A percentile compares a stretch with the other conserved stretches of the same genome.
These are phyloP conservation scores for Rutilus rutilus DNA, from an alignment of 2,113 vertebrate genomes.

Conservation along the genomic window DNA sequence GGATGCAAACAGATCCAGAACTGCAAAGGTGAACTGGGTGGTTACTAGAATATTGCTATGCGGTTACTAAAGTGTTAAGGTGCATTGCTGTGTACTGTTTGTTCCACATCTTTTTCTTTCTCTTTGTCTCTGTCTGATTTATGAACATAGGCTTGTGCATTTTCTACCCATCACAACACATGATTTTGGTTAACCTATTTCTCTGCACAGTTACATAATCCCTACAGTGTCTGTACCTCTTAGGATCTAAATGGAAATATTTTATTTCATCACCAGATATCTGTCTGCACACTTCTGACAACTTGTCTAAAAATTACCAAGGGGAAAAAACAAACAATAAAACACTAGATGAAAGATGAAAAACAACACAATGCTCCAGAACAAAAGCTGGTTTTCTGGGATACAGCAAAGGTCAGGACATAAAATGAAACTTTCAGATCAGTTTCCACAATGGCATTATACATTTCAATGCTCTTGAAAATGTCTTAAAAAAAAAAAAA, in stretches of 20 bases:
- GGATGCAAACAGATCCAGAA: not conserved
- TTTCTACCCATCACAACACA: not conserved
- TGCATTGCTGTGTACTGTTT: not conserved
- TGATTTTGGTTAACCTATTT: constrained; percentile 27
- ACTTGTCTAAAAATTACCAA: not conserved
- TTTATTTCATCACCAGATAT: constrained; percentile 6
- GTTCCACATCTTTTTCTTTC: not conserved
- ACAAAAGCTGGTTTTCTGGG: constrained; percentile 18
- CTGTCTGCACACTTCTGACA: not conserved
- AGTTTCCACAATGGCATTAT: constrained; percentile 22
- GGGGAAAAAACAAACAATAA: not conserved
- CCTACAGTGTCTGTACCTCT: not conserved
- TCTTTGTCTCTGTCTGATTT: constrained; percentile 16
- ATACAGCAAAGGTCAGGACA: constrained; percentile 30
- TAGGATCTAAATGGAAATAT: not conserved
- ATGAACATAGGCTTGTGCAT: not conserved
- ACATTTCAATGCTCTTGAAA: constrained; percentile 32
- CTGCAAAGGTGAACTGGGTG: not conserved
- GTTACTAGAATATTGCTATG: not conserved
- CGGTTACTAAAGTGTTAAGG: not conserved
- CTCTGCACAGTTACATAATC: constrained; percentile 24
- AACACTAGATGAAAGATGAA: constrained; percentile 6
- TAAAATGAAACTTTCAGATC: constrained; percentile 30
- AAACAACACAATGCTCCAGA: constrained; percentile 37
- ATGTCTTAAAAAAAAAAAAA: too few species aligned